Conservation (phyloP, 2,888 invertebrate species). For the Callosobruchus maculatus region DNA sequence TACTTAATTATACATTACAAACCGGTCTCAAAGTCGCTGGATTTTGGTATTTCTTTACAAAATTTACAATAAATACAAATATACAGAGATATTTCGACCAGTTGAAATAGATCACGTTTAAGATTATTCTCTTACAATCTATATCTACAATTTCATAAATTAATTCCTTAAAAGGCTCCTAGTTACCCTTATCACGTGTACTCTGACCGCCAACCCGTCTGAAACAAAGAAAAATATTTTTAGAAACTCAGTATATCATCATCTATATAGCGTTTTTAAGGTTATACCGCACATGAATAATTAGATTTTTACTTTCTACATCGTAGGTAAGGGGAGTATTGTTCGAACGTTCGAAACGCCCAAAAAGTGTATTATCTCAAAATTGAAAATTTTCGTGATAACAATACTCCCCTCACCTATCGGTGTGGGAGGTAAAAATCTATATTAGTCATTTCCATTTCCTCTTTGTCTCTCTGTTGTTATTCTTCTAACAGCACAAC, state of each 20-base stretch:
- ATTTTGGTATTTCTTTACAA: constrained; percentile 24
- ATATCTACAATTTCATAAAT: constrained; percentile 37
- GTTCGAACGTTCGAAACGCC: too few relatives aligned
- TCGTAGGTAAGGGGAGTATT: too few relatives aligned
- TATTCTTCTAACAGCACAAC: too few relatives aligned
- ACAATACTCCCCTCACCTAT: too few relatives aligned
- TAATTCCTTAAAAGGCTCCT: constrained; percentile 30
- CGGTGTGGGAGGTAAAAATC: too few relatives aligned
- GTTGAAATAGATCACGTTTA: constrained; percentile 34
- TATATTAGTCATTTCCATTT: too few relatives aligned
- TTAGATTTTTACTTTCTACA: too few relatives aligned
- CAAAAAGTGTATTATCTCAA: too few relatives aligned
- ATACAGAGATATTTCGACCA: constrained; percentile 33
- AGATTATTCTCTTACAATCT: constrained; percentile 24
- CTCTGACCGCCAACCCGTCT: constrained; percentile 90
- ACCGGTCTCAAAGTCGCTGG: constrained; percentile 36
- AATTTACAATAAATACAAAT: constrained; percentile 33
- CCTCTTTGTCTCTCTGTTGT: too few relatives aligned
- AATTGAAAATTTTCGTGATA: too few relatives aligned
- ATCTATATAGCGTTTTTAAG: too few relatives aligned
- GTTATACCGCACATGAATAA: too few relatives aligned
- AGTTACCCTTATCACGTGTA: constrained; percentile 77
- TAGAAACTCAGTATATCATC: background rate
- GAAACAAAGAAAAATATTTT: constrained; percentile 45
- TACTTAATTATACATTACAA: constrained; percentile 44